Evolutionary conservation across 1,140 invertebrate species (phyloP).

Genomic region (Zaprionus camerounensis): DNA sequence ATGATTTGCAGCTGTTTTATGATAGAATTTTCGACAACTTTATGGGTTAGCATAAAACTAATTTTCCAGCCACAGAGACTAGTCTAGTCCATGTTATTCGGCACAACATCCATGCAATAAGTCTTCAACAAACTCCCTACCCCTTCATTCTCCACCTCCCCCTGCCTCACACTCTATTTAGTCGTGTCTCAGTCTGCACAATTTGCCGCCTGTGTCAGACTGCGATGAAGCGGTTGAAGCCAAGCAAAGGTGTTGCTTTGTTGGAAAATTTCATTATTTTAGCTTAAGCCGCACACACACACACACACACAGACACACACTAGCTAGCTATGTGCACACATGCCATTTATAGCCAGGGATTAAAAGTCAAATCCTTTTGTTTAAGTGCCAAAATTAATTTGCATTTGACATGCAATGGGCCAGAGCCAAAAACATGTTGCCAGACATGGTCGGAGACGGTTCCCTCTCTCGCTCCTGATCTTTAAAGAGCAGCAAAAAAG

Average conservation of each 20-base stretch:
- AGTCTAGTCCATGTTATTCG: conserved; percentile 24
- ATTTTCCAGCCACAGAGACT: conserved; percentile 16
- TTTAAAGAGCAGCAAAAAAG: background rate
- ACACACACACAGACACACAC: conserved; percentile 29
- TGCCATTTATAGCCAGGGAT: conserved; percentile 82
- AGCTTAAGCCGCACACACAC: conserved; percentile 68
- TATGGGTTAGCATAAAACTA: conserved; percentile 15
- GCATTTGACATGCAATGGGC: conserved; percentile 80
- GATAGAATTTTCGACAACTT: conserved; percentile 14
- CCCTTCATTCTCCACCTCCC: background rate
- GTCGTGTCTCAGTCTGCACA: conserved; percentile 54
- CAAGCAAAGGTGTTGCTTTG: conserved; percentile 76
- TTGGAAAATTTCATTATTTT: conserved; percentile 82
- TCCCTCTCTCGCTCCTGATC: conserved; percentile 7
- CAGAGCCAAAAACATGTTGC: conserved; percentile 68
- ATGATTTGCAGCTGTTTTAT: conserved; percentile 9
- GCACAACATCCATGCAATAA: conserved; percentile 22
- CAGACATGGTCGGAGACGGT: conserved; percentile 46
- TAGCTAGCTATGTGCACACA: conserved; percentile 63
- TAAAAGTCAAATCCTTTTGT: conserved; percentile 82
- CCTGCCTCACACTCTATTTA: background rate
- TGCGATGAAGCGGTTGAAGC: conserved; percentile 41
- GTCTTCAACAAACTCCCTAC: background rate
- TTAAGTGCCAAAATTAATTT: conserved; percentile 83
- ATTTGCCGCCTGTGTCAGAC: conserved; percentile 64